Evolutionary conservation across 1,140 invertebrate genomes (phyloP).

Genomic region (Telenomus remus): DNA sequence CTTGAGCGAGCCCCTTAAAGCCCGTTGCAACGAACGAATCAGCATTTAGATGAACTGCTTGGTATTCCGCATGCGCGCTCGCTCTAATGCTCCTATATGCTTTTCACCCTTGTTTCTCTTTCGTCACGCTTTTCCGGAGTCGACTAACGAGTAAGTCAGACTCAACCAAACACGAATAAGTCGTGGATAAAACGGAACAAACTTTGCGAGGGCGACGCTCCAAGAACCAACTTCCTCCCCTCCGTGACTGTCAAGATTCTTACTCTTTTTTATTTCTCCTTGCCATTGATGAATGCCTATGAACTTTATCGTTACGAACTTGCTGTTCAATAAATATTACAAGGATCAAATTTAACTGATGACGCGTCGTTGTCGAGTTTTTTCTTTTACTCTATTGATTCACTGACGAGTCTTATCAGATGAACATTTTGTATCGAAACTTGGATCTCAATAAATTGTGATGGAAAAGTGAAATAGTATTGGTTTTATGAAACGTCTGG

Average conservation of each 20-base stretch:
- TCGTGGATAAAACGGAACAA: slow-evolving; percentile 27
- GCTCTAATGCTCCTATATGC: slow-evolving; percentile 15
- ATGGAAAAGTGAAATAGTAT: too few relatives aligned
- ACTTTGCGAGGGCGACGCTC: slow-evolving; percentile 18
- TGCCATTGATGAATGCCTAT: slow-evolving; percentile 11
- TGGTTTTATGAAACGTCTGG: too few relatives aligned
- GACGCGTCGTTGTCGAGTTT: too few relatives aligned
- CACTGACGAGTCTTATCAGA: too few relatives aligned
- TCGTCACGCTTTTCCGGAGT: slow-evolving; percentile 13
- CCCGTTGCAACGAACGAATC: slow-evolving; percentile 32
- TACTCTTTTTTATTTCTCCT: background rate
- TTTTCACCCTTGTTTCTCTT: slow-evolving; percentile 36
- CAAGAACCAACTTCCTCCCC: background rate
- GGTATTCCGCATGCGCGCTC: slow-evolving; percentile 40
- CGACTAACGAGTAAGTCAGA: slow-evolving; percentile 32
- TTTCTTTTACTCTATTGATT: too few relatives aligned
- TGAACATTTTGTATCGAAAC: too few relatives aligned
- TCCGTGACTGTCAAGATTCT: background rate
- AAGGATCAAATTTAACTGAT: too few relatives aligned
- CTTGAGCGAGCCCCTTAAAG: slow-evolving; percentile 20
- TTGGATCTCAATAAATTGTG: too few relatives aligned
- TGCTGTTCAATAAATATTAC: too few relatives aligned
- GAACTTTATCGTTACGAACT: too few relatives aligned
- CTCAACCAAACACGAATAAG: slow-evolving; percentile 31
- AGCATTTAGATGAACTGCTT: slow-evolving; percentile 54